Conservation (phyloP, 2,888 invertebrate genomes). For the Cylindroiulus punctatus region DNA sequence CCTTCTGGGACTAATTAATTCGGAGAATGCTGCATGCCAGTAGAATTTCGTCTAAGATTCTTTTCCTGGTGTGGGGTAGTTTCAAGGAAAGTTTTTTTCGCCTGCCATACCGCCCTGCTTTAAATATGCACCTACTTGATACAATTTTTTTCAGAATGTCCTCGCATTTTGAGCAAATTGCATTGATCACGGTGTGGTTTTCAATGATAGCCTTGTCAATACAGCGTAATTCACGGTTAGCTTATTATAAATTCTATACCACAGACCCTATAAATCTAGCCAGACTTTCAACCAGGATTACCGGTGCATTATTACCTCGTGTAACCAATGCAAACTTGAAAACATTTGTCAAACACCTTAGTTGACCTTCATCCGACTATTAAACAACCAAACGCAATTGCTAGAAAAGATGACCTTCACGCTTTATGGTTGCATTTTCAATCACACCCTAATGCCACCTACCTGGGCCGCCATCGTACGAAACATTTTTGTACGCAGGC, state of each 20-base stretch:
- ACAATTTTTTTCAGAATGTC: too few species aligned
- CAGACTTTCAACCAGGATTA: neutral
- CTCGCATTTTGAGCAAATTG: too few species aligned
- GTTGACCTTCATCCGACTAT: neutral
- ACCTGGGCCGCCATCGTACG: neutral
- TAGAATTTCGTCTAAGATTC: too few species aligned
- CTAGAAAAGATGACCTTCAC: slow-evolving; percentile 17
- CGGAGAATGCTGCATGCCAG: too few species aligned
- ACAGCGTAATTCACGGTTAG: neutral
- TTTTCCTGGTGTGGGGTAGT: too few species aligned
- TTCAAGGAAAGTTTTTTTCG: too few species aligned
- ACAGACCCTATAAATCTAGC: neutral
- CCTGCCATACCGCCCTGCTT: too few species aligned
- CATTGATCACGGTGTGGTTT: too few species aligned
- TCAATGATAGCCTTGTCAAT: too few species aligned
- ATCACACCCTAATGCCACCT: neutral
- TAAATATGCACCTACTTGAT: too few species aligned
- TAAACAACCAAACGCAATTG: slow-evolving; percentile 1
- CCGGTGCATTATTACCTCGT: slow-evolving; percentile 3
- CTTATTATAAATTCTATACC: neutral
- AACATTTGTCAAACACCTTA: slow-evolving; percentile 14
- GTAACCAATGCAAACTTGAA: neutral
- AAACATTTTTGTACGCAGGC: neutral
- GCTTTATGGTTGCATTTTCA: slow-evolving; percentile 10
- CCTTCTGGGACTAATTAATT: too few species aligned